These are phyloP conservation scores for Cryptotis parvus DNA, from an alignment of 2,113 vertebrate species.

Conservation along the genomic window DNA sequence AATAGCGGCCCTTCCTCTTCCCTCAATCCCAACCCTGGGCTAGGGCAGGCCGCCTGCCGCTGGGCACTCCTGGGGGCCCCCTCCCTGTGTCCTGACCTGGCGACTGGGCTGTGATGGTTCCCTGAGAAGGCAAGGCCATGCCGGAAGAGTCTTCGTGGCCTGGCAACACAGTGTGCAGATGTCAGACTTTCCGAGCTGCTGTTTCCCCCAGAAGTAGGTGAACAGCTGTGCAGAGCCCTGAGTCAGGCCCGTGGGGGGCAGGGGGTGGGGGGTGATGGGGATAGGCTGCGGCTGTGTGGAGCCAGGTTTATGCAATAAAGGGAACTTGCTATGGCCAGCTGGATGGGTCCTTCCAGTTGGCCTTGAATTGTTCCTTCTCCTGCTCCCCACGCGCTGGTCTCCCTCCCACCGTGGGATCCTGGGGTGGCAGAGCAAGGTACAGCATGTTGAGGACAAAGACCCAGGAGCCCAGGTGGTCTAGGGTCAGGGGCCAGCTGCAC, in stretches of 20 bases:
- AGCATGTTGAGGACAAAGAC: background rate
- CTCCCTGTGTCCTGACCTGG: background rate
- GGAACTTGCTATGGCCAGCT: constrained; percentile 70
- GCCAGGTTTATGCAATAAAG: constrained; percentile 86
- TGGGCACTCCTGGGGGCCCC: background rate
- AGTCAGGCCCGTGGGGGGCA: constrained; percentile 78
- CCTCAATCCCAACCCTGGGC: background rate
- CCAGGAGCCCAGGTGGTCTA: background rate
- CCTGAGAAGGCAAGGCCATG: constrained; percentile 58
- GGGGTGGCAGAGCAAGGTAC: background rate
- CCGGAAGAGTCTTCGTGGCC: constrained; percentile 75
- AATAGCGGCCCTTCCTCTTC: constrained; percentile 75
- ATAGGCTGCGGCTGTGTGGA: constrained; percentile 64
- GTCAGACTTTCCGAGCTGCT: constrained; percentile 86
- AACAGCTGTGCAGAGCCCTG: constrained; percentile 89
- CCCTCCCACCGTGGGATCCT: constrained; percentile 4
- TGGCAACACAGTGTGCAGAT: constrained; percentile 84
- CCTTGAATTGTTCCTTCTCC: background rate
- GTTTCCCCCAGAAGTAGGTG: constrained; percentile 84
- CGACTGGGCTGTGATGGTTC: constrained; percentile 20
- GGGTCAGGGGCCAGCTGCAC: background rate
- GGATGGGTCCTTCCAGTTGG: constrained; percentile 52
- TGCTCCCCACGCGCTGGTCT: background rate
- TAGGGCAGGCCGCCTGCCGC: background rate
- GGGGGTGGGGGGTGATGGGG: background rate